Evolutionary conservation across 2,888 invertebrate genomes (phyloP).

Genomic region (Biston betularia): DNA sequence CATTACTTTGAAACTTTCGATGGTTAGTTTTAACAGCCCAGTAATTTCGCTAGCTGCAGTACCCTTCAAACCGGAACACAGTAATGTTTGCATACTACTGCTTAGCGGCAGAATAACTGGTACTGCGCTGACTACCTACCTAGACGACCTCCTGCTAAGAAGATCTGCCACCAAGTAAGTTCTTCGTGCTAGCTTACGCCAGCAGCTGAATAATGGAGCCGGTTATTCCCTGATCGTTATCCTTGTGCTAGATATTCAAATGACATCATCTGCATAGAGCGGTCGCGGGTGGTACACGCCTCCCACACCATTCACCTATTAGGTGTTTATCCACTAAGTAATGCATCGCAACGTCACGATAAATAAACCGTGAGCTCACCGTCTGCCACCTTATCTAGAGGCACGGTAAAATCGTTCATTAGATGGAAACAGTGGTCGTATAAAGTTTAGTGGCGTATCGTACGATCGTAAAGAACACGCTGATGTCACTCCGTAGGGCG

Average conservation of each 20-base stretch:
- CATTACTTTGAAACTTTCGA: too few species aligned
- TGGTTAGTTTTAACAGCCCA: too few species aligned
- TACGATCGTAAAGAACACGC: constrained; percentile 4
- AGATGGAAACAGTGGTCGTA: constrained; percentile 3
- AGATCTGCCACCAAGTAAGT: too few species aligned
- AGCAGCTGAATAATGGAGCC: not conserved
- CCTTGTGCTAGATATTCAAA: constrained; percentile 42
- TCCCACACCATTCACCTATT: constrained; percentile 41
- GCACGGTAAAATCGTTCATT: not conserved
- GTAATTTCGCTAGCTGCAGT: too few species aligned
- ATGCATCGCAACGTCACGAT: constrained; percentile 16
- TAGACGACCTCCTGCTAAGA: too few species aligned
- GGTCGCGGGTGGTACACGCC: constrained; percentile 5
- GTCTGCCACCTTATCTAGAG: constrained; percentile 2
- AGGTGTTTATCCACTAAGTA: constrained; percentile 21
- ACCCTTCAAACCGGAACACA: too few species aligned
- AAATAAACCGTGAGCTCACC: constrained; percentile 13
- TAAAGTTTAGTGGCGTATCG: constrained; percentile 10
- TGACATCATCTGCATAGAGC: constrained; percentile 44
- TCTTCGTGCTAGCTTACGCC: not conserved
- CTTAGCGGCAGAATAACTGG: too few species aligned
- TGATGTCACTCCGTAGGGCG: constrained; percentile 14
- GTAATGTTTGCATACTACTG: too few species aligned
- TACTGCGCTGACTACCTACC: too few species aligned
- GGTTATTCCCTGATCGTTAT: constrained; percentile 27